Base-by-base conservation (phyloP, 2,888 invertebrate species). In the Timema podura region DNA sequence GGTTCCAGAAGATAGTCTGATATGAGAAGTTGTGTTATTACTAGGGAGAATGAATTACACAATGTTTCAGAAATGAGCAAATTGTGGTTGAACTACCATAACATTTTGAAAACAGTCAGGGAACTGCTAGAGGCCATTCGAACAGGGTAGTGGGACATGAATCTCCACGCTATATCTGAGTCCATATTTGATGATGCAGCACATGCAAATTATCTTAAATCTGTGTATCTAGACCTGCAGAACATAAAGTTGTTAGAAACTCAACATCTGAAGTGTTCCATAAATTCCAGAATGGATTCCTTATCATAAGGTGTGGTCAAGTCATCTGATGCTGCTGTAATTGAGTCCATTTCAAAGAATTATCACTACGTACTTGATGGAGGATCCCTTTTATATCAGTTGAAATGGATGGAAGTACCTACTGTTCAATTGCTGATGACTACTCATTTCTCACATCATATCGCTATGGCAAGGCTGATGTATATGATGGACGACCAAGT, bases 1-100 rank as follows among this genome's bases (percentile, higher is more conserved):
- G 30, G n/a, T 30, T 57, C 9, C 57, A 16, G 57, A 57, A 30
- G 30, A 57, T 57, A 57, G 9, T 57, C n/a, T 13, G 9, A 57
- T 57, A 16, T 6, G n/a, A 57, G 57, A 57, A 13, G 57, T 57
- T 10, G 57, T 57, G 5, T 8, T 11, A 13, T 57, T 57, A n/a
- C 9, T n/a, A 9, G 7, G 57, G 8, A 57, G 57, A 16, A 30
- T 57, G 57, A 57, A 11, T 57, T n/a, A 57, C 30, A 15, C 8
- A 57, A 54, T 57, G 57, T 57, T 57, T 57, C 57, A n/a, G 15
- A 57, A 57, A 57, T 30, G 5, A 57, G 57, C 30, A 57, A 57
- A 57, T 13, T 57, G 57, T 57, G 57, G 57, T 57, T 57, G 57
- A n/a, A 57, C 15, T 57, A 13, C 30, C 57, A 16, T 5, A 49